phyloP scores from a whole-genome alignment of 92 coral and sea anemone genomes.

The Diadumene lineata region DNA sequence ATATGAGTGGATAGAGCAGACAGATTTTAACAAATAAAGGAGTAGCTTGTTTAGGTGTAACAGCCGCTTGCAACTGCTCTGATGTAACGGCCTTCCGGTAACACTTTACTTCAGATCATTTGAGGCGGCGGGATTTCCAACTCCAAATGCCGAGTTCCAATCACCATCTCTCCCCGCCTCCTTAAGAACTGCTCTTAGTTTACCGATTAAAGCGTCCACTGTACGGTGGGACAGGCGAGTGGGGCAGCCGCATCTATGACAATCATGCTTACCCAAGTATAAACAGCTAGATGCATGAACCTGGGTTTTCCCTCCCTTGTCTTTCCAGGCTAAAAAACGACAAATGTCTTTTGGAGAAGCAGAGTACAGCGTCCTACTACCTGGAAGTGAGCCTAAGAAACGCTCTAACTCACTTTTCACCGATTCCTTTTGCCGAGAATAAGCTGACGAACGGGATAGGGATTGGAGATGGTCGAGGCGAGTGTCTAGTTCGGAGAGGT shows the following conservation, averaged over 20 bases:
- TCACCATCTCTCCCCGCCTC: constrained; percentile 54
- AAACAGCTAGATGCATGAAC: too few relatives aligned
- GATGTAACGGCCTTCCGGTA: constrained; percentile 46
- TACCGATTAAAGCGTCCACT: constrained; percentile 54
- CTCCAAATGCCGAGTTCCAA: constrained; percentile 40
- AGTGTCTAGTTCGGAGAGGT: constrained; percentile 29
- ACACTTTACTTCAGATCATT: constrained; percentile 18
- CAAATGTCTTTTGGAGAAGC: too few relatives aligned
- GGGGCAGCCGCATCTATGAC: constrained; percentile 39
- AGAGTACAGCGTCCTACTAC: too few relatives aligned
- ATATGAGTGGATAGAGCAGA: constrained; percentile 9
- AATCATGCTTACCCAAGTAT: constrained; percentile 11
- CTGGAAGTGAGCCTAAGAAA: not conserved
- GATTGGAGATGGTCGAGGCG: constrained; percentile 24
- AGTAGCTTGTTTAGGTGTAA: constrained; percentile 48
- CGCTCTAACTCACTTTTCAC: not conserved
- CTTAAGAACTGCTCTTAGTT: constrained; percentile 44
- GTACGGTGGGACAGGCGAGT: constrained; percentile 35
- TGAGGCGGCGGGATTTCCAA: constrained; percentile 59
- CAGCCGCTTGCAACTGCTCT: constrained; percentile 53
- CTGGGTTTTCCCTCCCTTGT: too few relatives aligned
- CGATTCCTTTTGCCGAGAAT: constrained; percentile 13
- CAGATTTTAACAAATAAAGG: constrained; percentile 48
- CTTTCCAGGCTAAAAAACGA: not conserved
- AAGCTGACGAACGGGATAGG: too few relatives aligned